Base-by-base conservation (phyloP, 2,797 vertebrate genomes). In the Epinephelus awoara region DNA sequence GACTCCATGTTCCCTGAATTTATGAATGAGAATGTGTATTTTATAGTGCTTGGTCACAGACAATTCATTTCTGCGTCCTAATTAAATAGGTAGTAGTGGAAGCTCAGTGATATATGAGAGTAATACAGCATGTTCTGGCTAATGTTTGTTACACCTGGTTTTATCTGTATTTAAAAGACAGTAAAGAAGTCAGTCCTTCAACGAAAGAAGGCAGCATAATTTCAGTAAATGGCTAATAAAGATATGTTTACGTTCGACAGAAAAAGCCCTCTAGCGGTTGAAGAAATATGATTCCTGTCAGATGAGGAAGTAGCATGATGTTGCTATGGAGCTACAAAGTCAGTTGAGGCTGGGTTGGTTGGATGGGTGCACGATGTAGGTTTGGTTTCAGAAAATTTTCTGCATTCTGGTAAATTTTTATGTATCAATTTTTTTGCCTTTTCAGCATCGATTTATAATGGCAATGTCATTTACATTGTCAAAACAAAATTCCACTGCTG, bases 11-110 rank as follows among this genome's bases (percentile, higher is more conserved):
- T 69, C 67, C 34, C n/a, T 9, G 19, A 11, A 57, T 72, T 72
- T 66, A 68, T 84, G 72, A 85, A 79, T 77, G 66, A 23, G 13
- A 67, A 59, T 73, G 61, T 34, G 66, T 25, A 4, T 72, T 69
- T 76, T 19, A 23, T 55, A 29, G 44, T 10, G 66, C 46, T 65
- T 11, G 76, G 61, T 18, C 71, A 62, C 40, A 23, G 40, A 42
- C 40, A 34, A 34, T 34, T 34, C 34, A 34, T 34, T 34, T 34
- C 34, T 34, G 19, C 47, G 1, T 51, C 17, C 3, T 34, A 1
- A 17, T 29, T 23, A 58, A 21, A 29, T 11, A 8, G 1, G 11
- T 21, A 29, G 6, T 12, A 3, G 13, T 18, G 42, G 46, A 62
- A 51, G 7, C 29, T 11, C 1, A n/a, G 25, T 3, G 54, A 17